Base-by-base conservation (phyloP, 1,140 invertebrate species). In the Aphis gossypii region DNA sequence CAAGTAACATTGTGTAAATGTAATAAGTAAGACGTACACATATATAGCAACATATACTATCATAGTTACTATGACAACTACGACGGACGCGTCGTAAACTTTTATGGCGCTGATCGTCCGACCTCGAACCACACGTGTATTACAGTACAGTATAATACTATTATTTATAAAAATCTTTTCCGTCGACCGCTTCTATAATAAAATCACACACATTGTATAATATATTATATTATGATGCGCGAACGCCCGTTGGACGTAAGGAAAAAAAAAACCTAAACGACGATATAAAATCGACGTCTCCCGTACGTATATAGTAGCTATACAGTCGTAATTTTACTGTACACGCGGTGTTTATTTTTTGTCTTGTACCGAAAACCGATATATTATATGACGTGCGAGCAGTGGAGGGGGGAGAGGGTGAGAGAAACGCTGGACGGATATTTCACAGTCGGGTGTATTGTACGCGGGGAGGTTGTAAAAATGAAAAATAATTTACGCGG, bases 381-480 rank as follows among this genome's bases (percentile, higher is more conserved):
- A 51, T 51, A 14, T 51, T 18, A 41, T 21, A 2, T 21, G 14
- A 11, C n/a, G 35, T 11, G 35, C 21, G 38, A 2, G 76, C n/a
- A 18, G 21, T 0, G 14, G 35, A 1, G 60, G n/a, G 18, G 7
- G 7, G 38, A 4, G 60, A 76, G n/a, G 76, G 1, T 1, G 82
- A 41, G 35, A 18, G 18, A n/a, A 76, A 76, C 1, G 18, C 60
- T n/a, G 60, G 60, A 76, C 60, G 60, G 60, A 76, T n/a, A 76
- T 76, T 76, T 84, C 83, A 84, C 41, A 23, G 35, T 25, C 38
- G 14, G 21, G 83, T 30, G 83, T 30, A 21, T 44, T 41, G 3
- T 30, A 21, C 25, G 1, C 83, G 83, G 46, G 87, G n/a, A 20
- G 87, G 46, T 89, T 92, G 90, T 92, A 92, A 92, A 92, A 92